Conservation (phyloP, 1,140 invertebrate species). For the Caenorhabditis remanei region DNA sequence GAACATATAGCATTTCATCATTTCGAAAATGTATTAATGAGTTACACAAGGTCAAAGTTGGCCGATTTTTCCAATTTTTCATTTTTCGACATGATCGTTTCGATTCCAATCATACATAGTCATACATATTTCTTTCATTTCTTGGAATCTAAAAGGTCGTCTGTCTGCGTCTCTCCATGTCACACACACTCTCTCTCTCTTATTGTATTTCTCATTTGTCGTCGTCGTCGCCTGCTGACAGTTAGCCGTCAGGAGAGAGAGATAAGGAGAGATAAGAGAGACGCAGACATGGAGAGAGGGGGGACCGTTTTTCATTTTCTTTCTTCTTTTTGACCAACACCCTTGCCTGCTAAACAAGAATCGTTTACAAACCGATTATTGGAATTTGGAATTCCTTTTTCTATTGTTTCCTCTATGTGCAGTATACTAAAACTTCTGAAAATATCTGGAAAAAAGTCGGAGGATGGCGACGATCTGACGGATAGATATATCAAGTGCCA, state of each 20-base stretch:
- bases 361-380: not conserved
- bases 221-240: not conserved
- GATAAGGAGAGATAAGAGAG: not conserved
- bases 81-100: too few relatives aligned
- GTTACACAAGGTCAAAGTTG: too few relatives aligned
- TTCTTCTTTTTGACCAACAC: not conserved
- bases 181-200: not conserved
- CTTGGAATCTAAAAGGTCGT: too few relatives aligned
- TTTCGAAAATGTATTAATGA: too few relatives aligned
- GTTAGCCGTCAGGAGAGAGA: not conserved
- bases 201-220: not conserved
- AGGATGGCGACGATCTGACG: not conserved
- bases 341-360: not conserved
- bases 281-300: constrained; percentile 4
- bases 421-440: constrained; percentile 36
- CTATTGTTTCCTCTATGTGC: not conserved
- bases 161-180: not conserved
- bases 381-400: too few relatives aligned
- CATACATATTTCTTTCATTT: too few relatives aligned
- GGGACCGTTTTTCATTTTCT: not conserved
- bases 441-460: not conserved
- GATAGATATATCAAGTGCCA: constrained; percentile 19
- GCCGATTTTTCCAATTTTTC: too few relatives aligned
- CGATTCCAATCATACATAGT: too few relatives aligned
- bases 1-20: too few relatives aligned